Conservation (phyloP, 2,888 invertebrate species). For the Dasysyrphus albostriatus region DNA sequence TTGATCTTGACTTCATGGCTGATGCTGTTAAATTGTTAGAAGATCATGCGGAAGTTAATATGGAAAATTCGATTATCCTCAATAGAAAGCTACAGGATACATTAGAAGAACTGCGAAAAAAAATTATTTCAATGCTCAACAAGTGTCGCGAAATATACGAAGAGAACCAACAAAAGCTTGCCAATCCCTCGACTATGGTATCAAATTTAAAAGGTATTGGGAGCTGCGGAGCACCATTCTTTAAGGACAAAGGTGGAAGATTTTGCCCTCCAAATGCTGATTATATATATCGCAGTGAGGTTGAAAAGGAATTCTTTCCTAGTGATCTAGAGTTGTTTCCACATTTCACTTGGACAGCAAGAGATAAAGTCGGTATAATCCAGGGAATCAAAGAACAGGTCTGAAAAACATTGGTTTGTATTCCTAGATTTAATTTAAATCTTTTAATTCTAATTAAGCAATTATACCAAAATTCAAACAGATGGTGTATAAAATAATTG, state of each 20-base stretch:
- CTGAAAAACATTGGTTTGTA: conserved; percentile 59
- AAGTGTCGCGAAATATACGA: conserved; percentile 59
- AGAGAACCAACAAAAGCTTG: conserved; percentile 50
- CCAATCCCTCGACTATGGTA: not conserved
- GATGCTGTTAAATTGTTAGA: conserved; percentile 46
- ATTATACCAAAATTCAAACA: too few species aligned
- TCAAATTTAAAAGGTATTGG: conserved; percentile 50
- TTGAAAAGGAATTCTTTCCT: conserved; percentile 82
- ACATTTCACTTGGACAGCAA: conserved; percentile 85
- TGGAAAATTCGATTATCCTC: conserved; percentile 53
- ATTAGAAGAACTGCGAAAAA: conserved; percentile 35
- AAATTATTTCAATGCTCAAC: conserved; percentile 49
- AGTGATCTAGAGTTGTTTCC: conserved; percentile 83
- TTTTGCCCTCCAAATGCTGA: conserved; percentile 87
- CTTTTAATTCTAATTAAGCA: not conserved
- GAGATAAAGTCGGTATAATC: conserved; percentile 86
- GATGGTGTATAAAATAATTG: too few species aligned
- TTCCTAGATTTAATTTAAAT: not conserved
- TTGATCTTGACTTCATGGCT: conserved; percentile 37
- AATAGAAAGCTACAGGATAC: conserved; percentile 55
- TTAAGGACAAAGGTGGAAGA: conserved; percentile 86
- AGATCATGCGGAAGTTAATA: conserved; percentile 47
- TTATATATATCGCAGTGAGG: conserved; percentile 84
- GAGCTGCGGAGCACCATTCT: conserved; percentile 83
- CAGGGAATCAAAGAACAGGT: conserved; percentile 84